These are phyloP conservation scores for Parazoanthus swiftii DNA, from an alignment of 92 coral and sea anemone genomes.

Conservation along the genomic window DNA sequence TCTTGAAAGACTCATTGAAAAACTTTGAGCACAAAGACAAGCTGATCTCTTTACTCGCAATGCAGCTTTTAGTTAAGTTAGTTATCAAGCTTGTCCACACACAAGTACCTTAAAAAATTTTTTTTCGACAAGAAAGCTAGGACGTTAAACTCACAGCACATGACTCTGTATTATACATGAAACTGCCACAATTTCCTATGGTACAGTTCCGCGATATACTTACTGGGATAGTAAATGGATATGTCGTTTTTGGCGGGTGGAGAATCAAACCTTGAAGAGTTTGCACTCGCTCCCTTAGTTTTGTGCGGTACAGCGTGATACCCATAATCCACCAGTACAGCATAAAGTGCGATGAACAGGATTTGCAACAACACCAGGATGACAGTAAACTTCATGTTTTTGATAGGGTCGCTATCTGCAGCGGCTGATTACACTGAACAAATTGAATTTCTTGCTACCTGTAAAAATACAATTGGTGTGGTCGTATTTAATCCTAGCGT, in stretches of 20 bases:
- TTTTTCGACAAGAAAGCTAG: no score
- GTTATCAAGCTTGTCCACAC: no score
- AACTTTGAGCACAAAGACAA: no score
- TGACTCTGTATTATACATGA: neutral
- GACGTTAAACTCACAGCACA: neutral
- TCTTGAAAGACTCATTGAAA: no score
- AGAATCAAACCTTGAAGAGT: neutral
- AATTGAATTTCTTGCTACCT: neutral
- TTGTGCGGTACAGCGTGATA: neutral
- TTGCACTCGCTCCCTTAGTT: neutral
- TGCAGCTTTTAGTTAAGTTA: no score
- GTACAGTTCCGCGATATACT: neutral
- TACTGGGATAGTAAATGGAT: conserved; percentile 27
- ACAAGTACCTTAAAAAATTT: no score
- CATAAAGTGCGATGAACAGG: conserved; percentile 6
- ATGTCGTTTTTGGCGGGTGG: conserved; percentile 13
- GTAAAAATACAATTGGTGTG: neutral
- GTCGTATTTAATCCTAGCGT: neutral
- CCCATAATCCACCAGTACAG: conserved; percentile 19
- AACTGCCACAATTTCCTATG: neutral
- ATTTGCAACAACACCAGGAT: conserved; percentile 13
- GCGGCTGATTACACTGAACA: neutral
- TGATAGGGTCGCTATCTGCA: neutral
- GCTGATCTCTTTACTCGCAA: no score
- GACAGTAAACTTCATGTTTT: conserved; percentile 1